Evolutionary conservation across 2,888 invertebrate species (phyloP), one percentile per base, ranked within the genome.

Genomic region (Eupithecia tripunctaria): DNA sequence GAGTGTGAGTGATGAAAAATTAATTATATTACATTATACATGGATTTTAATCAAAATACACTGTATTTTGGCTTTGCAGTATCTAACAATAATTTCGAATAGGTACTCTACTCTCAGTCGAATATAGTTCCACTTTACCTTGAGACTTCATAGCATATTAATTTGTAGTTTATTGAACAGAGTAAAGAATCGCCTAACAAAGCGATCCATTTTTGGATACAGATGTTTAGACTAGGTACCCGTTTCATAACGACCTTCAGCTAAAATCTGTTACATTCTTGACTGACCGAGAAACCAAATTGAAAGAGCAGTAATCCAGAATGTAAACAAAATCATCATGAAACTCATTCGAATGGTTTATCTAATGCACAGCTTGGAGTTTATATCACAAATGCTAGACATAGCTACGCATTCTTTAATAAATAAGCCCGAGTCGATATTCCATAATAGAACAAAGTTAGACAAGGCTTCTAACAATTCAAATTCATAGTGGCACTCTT

Each of bases 251-350:
- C 25, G 25, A 25, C 56, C 14, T 56, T 56, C 56, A 25, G 25
- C 25, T 56, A 56, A 14, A 56, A 56, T 25, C 51, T n/a, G 62
- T 62, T n/a, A 32, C 62, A 63, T n/a, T 63, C 18, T 36, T 63
- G 36, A 32, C n/a, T 32, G 32, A 32, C 62, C 2, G n/a, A n/a
- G 62, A 36, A 63, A 32, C n/a, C 21, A 4, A 63, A 63, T 36
- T 36, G 32, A 63, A 63, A 36, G n/a, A 36, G 29, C 29, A 63
- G 18, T 62, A 29, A n/a, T 15, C 32, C 29, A 63, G 32, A 63
- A 21, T 56, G 25, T 56, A 56, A 56, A 56, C 56, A 56, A 56
- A 56, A n/a, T 51, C 51, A 51, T 51, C n/a, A 21, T 51, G 51
- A 21, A 51, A 56, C 56, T 12, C 25, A 51, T 21, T 51, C 56